These are phyloP conservation scores for Drosophila mayaguana DNA, from an alignment of 2,888 invertebrate genomes.

Conservation along the genomic window DNA sequence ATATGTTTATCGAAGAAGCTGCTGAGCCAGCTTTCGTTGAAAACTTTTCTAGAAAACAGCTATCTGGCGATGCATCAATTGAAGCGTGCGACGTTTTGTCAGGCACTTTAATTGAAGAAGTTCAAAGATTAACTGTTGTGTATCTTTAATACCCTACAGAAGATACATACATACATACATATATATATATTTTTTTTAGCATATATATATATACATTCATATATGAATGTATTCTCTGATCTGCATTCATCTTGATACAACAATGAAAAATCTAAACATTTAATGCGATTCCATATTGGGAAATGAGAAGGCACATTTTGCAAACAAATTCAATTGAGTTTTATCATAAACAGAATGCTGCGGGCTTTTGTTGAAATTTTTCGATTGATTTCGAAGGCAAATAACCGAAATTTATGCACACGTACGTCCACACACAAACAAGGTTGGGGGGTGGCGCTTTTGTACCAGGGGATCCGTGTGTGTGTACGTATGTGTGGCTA, in stretches of 20 bases:
- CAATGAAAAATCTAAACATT: constrained; percentile 65
- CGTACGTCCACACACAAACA: constrained; percentile 20
- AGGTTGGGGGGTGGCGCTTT: constrained; percentile 18
- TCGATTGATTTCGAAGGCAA: constrained; percentile 66
- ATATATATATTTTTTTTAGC: too few relatives aligned
- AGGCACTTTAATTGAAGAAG: constrained; percentile 64
- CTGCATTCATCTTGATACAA: constrained; percentile 18
- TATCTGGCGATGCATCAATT: constrained; percentile 36
- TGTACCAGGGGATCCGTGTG: not conserved
- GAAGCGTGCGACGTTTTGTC: constrained; percentile 33
- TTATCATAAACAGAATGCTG: constrained; percentile 68
- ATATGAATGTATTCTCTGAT: not conserved
- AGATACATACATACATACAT: not conserved
- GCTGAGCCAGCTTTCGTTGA: constrained; percentile 1
- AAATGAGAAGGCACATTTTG: constrained; percentile 51
- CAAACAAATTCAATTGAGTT: constrained; percentile 69
- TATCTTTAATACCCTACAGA: constrained; percentile 4
- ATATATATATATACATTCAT: too few relatives aligned
- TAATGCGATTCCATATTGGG: constrained; percentile 68
- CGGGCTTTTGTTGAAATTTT: constrained; percentile 65
- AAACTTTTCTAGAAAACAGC: constrained; percentile 15
- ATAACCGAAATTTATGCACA: constrained; percentile 39
- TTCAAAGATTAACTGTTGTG: constrained; percentile 72
- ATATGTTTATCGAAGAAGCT: not conserved
- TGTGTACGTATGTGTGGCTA: not conserved